Evolutionary conservation across 2,113 vertebrate genomes (phyloP).

Genomic region (Emydocephalus ijimae): DNA sequence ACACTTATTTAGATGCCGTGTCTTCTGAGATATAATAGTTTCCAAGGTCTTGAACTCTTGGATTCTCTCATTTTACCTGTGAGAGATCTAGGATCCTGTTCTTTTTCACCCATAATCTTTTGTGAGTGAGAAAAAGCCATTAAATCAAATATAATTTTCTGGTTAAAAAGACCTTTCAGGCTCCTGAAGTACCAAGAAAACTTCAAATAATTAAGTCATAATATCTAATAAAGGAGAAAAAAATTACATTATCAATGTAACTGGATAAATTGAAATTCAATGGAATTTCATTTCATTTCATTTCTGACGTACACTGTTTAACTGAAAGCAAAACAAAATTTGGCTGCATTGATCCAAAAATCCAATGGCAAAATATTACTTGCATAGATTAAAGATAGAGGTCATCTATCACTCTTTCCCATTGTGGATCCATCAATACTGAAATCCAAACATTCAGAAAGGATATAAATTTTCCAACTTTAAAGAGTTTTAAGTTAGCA

Average conservation of each 20-base stretch:
- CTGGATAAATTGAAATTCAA: conserved; percentile 1
- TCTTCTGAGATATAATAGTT: neutral
- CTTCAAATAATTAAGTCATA: neutral
- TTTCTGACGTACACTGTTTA: conserved; percentile 19
- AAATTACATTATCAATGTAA: conserved; percentile 20
- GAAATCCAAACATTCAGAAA: neutral
- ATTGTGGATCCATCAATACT: neutral
- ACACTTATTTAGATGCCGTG: neutral
- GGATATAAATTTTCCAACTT: neutral
- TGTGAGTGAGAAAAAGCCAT: neutral
- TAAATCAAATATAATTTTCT: neutral
- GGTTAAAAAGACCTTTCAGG: neutral
- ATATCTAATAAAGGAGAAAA: conserved; percentile 2
- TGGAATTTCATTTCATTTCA: conserved; percentile 8
- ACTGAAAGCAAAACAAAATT: neutral
- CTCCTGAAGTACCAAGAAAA: neutral
- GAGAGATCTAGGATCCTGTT: neutral
- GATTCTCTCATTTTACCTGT: neutral
- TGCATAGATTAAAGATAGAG: neutral
- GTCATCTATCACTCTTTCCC: neutral
- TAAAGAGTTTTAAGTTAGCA: neutral
- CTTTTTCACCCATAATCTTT: neutral
- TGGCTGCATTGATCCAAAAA: neutral
- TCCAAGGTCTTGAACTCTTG: neutral
- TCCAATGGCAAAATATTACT: neutral